These are phyloP conservation scores for Rhinella marina DNA, from an alignment of 2,797 vertebrate species.

Conservation along the genomic window DNA sequence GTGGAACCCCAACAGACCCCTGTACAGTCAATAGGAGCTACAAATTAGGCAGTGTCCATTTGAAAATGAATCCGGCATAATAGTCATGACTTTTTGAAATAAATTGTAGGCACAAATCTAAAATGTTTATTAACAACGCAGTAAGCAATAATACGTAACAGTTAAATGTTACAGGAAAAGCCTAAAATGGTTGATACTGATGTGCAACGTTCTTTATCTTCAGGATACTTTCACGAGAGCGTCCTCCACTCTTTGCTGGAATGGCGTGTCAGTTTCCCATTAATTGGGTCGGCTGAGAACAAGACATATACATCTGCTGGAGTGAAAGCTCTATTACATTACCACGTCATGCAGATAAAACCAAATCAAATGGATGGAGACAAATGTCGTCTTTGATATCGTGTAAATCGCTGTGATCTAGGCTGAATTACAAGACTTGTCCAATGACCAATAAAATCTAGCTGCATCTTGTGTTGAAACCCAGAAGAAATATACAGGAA, in stretches of 20 bases:
- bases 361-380: conserved; percentile 45
- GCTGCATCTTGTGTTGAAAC: not conserved
- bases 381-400: conserved; percentile 47
- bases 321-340: conserved; percentile 46
- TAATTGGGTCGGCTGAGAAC: conserved; percentile 17
- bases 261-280: conserved; percentile 6
- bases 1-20: too few relatives aligned
- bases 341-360: conserved; percentile 50
- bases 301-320: conserved; percentile 38
- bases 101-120: not conserved
- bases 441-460: conserved; percentile 27
- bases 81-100: too few relatives aligned
- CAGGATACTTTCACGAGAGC: not conserved
- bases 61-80: too few relatives aligned
- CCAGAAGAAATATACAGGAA: not conserved
- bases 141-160: not conserved
- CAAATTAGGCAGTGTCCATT: too few relatives aligned
- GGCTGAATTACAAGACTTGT: conserved; percentile 15
- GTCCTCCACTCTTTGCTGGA: not conserved
- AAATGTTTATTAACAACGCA: not conserved
- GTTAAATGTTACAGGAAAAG: not conserved
- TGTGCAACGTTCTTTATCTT: conserved; percentile 6
- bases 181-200: not conserved
- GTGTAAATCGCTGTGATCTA: conserved; percentile 25
- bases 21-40: too few relatives aligned